phyloP scores from a whole-genome alignment of 2,113 vertebrate genomes.

The Corapipo altera region DNA sequence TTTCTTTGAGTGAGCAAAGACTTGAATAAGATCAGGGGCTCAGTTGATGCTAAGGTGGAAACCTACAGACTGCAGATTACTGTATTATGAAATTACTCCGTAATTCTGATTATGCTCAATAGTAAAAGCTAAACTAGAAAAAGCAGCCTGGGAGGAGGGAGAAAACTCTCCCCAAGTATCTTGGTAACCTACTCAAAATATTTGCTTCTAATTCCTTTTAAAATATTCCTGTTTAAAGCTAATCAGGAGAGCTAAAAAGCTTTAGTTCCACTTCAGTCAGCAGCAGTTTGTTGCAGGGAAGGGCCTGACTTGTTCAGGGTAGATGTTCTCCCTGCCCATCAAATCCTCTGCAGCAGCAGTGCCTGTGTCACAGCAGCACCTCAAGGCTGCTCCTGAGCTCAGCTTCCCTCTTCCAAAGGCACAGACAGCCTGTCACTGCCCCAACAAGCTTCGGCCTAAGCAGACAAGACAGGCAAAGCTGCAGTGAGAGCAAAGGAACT shows the following conservation, averaged over 20 bases:
- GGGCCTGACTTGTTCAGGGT: not conserved
- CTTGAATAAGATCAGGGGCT: not conserved
- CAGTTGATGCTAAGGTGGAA: not conserved
- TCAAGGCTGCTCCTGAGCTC: not conserved
- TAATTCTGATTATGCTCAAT: not conserved
- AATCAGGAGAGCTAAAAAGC: not conserved
- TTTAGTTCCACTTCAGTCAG: not conserved
- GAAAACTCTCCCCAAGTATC: not conserved
- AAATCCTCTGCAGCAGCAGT: not conserved
- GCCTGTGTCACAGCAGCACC: not conserved
- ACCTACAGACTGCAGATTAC: not conserved
- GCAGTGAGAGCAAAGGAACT: not conserved
- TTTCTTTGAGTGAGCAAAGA: not conserved
- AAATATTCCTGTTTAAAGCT: not conserved
- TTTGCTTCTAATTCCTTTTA: not conserved
- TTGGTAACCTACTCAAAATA: not conserved
- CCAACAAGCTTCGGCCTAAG: not conserved
- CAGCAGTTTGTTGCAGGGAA: not conserved
- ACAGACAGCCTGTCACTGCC: fast-evolving
- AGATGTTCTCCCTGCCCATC: conserved; percentile 17
- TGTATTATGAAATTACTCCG: not conserved
- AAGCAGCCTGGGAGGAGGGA: not conserved
- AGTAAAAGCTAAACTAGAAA: not conserved
- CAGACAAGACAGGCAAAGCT: no score
- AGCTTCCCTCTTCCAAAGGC: not conserved